Conservation (phyloP, 2,888 invertebrate genomes). For the Lasioglossum figueresi region DNA sequence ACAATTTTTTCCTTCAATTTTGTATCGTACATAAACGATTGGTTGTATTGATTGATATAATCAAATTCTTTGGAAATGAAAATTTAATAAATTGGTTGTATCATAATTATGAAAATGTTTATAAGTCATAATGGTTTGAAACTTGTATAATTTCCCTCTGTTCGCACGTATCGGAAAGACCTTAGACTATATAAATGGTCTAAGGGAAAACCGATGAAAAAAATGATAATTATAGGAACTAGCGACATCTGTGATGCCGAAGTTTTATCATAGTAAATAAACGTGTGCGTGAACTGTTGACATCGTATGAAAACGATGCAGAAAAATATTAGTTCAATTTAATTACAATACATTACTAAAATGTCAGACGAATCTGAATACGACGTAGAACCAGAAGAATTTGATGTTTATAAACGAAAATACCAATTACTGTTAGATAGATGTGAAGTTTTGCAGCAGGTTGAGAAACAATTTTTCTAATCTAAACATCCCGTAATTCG, state of each 20-base stretch:
- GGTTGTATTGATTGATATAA: no score
- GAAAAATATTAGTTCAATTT: slow-evolving; percentile 48
- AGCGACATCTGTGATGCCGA: slow-evolving; percentile 53
- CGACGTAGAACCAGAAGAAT: slow-evolving; percentile 86
- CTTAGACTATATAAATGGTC: no score
- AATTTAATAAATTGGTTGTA: no score
- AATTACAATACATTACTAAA: slow-evolving; percentile 48
- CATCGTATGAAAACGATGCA: slow-evolving; percentile 55
- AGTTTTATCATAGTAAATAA: slow-evolving; percentile 48
- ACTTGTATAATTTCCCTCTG: background rate
- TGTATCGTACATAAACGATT: no score
- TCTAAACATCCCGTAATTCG: background rate
- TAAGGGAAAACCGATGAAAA: background rate
- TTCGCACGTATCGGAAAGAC: background rate
- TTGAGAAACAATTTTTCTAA: slow-evolving; percentile 62
- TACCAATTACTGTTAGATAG: slow-evolving; percentile 90
- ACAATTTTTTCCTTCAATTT: no score
- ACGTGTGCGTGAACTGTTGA: slow-evolving; percentile 40
- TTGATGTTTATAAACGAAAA: slow-evolving; percentile 90
- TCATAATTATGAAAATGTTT: no score
- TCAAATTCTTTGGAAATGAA: no score
- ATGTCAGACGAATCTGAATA: slow-evolving; percentile 88
- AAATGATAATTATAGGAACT: slow-evolving; percentile 15
- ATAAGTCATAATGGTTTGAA: background rate
- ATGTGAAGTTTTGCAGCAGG: slow-evolving; percentile 90